Conservation (phyloP, 2,888 invertebrate species). For the Lithophane socia region DNA sequence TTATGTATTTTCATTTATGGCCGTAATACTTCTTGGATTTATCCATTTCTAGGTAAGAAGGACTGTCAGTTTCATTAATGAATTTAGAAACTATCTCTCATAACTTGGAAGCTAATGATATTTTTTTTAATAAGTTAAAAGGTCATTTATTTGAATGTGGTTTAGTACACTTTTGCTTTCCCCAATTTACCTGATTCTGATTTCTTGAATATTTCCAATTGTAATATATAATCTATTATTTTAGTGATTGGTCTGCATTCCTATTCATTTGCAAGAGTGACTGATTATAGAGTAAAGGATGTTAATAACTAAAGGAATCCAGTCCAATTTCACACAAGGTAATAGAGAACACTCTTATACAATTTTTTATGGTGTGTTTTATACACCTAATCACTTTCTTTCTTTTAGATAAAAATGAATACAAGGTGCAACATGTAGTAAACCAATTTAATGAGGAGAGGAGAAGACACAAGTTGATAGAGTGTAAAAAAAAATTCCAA, state of each 20-base stretch:
- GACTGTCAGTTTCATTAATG: constrained; percentile 7
- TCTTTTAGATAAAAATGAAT: constrained; percentile 56
- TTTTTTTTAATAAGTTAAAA: constrained; percentile 1
- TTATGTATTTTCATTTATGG: constrained; percentile 53
- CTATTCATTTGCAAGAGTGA: constrained; percentile 71
- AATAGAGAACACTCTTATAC: constrained; percentile 60
- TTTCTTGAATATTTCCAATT: constrained; percentile 41
- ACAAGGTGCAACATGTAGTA: constrained; percentile 32
- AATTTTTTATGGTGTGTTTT: neutral
- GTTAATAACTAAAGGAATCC: constrained; percentile 52
- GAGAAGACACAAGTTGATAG: constrained; percentile 73
- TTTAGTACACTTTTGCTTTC: constrained; percentile 52
- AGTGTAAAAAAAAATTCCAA: constrained; percentile 78
- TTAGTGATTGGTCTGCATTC: constrained; percentile 75
- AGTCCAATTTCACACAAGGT: constrained; percentile 76
- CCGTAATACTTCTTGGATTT: constrained; percentile 25
- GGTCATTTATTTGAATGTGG: constrained; percentile 41
- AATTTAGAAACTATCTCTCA: constrained; percentile 5
- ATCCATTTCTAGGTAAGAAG: constrained; percentile 49
- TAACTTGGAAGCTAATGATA: constrained; percentile 5
- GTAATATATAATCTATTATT: constrained; percentile 68
- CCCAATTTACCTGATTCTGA: constrained; percentile 28
- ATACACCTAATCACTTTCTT: constrained; percentile 22
- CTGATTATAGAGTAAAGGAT: constrained; percentile 64
- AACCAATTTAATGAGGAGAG: constrained; percentile 73